Percentiles rank a stretch among this genome's conserved stretches.
Evolutionary conservation across 2,113 vertebrate genomes (phyloP).

Genomic region (Sitta europaea): DNA sequence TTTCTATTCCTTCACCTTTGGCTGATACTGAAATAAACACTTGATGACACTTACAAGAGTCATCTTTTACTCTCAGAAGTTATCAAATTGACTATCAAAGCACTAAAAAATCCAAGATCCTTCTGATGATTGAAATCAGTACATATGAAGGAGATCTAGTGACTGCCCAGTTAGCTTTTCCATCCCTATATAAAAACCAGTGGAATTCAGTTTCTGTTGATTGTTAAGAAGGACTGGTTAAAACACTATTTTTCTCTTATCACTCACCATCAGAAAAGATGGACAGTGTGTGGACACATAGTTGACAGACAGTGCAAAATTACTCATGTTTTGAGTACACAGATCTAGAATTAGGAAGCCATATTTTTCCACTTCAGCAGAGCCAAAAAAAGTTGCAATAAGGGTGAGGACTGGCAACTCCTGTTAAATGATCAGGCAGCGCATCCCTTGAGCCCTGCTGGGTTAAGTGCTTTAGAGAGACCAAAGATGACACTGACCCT

Average conservation of each 20-base stretch:
- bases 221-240: not conserved
- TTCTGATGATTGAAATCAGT: not conserved
- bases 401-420: not conserved
- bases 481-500: not conserved
- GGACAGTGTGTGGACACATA: not conserved
- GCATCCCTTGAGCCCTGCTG: not conserved
- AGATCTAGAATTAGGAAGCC: not conserved
- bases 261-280: not conserved
- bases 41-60: not conserved
- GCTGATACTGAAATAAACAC: not conserved
- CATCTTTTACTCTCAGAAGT: not conserved
- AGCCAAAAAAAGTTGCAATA: not conserved
- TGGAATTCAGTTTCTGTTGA: not conserved
- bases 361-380: not conserved
- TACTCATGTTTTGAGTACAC: not conserved
- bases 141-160: not conserved
- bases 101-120: not conserved
- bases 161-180: not conserved
- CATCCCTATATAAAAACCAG: fast-evolving
- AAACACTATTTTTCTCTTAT: not conserved
- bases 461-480: not conserved
- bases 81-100: not conserved
- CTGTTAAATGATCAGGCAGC: not conserved
- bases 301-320: not conserved
- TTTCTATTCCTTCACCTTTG: too few relatives aligned